Base-by-base conservation (phyloP, 2,888 invertebrate genomes). In the Scaptomyza polygonia region DNA sequence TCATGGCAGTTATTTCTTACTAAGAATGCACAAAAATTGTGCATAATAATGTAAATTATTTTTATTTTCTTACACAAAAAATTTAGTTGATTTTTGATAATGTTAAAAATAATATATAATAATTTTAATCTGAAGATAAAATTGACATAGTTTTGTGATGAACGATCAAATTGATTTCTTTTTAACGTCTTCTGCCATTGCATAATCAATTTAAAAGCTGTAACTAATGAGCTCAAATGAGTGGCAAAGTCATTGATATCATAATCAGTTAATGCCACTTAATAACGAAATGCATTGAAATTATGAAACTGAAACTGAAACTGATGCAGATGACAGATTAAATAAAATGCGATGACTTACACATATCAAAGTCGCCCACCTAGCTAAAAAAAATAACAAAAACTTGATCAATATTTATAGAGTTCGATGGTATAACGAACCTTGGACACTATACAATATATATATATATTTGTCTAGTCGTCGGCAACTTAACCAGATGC, bases 361-460 rank as follows among this genome's bases (percentile, higher is more conserved):
- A 30, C 21, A 16, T 3, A 54, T 32, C 9, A 18, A 12, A 64
- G 36, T 43, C 58, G 75, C 62, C 72, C 69, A 54, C 69, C n/a
- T 32, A 43, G 34, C 29, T 1, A 14, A 11, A 49, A 30, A 32
- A n/a, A 18, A 32, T 8, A 34, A 2, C 7, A 8, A 36, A 16
- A 9, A 21, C 21, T 29, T 8, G 2, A 58, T 30, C 34, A 58
- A 68, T 39, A 71, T 62, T 58, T 63, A 36, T 49, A 45, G 52
- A 61, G 47, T 62, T 66, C 21, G 36, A 14, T 11, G 30, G 16
- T 16, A 14, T 32, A 45, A 45, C 61, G 73, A 82, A 79, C 86
- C 79, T 79, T 82, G 66, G 77, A 58, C 70, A 79, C 59, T 36
- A 32, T 6, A 52, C 57, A 57, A 52, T 30, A 57, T 32, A 47